A percentile compares a stretch with the other conserved stretches of the same genome.
These are phyloP conservation scores for Zhuqinia jingwanae DNA, from an alignment of 2,888 invertebrate genomes.

Conservation along the genomic window DNA sequence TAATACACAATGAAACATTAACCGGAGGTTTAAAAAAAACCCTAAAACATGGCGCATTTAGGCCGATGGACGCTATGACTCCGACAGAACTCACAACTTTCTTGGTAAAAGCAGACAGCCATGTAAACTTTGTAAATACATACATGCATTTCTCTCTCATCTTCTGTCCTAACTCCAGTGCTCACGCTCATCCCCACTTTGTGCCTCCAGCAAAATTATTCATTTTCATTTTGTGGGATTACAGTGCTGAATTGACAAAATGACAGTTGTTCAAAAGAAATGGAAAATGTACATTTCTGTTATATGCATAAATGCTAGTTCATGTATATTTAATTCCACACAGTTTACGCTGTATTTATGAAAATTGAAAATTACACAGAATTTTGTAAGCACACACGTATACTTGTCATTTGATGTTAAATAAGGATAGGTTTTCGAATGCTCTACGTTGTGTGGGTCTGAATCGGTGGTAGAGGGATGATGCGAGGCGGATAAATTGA, in stretches of 20 bases:
- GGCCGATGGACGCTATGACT: too few relatives aligned
- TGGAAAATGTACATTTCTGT: neutral
- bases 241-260: neutral
- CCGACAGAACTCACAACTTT: too few relatives aligned
- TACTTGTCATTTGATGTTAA: neutral
- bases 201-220: conserved; percentile 38
- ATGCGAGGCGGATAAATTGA: conserved; percentile 18
- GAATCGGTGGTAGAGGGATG: neutral
- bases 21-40: too few relatives aligned
- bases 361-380: neutral
- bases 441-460: neutral
- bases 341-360: neutral
- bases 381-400: neutral
- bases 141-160: neutral
- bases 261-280: conserved; percentile 7
- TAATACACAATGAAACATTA: too few relatives aligned
- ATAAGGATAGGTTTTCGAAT: too few relatives aligned
- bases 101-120: too few relatives aligned
- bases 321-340: neutral
- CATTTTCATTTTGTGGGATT: conserved; percentile 34
- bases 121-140: too few relatives aligned
- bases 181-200: neutral
- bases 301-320: neutral
- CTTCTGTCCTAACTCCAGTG: neutral
- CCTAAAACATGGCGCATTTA: too few relatives aligned